These are phyloP conservation scores for Columbina picui DNA, from an alignment of 2,113 vertebrate genomes.

Conservation along the genomic window DNA sequence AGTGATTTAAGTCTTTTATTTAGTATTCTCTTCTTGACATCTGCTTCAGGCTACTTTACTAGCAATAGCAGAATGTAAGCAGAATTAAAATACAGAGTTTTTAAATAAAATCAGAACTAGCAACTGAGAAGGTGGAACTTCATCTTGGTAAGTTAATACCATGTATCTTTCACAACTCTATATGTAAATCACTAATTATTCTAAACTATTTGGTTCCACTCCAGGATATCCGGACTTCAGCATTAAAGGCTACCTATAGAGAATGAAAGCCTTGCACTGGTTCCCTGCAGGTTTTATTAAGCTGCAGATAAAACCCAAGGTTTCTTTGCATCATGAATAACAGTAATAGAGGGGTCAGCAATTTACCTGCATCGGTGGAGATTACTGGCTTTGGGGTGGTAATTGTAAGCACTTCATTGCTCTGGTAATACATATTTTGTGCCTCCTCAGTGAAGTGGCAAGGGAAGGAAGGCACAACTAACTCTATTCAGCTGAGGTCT, in stretches of 20 bases:
- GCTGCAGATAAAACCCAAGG: not conserved
- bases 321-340: slow-evolving; percentile 13
- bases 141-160: slow-evolving; percentile 5
- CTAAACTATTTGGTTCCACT: slow-evolving; percentile 28
- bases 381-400: not conserved
- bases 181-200: slow-evolving; percentile 52
- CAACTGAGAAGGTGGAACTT: not conserved
- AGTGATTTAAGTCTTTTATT: slow-evolving; percentile 78
- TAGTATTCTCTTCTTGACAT: slow-evolving; percentile 63
- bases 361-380: slow-evolving; percentile 20
- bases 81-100: slow-evolving; percentile 66
- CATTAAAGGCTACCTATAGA: slow-evolving; percentile 55
- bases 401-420: not conserved
- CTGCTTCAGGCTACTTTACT: slow-evolving; percentile 70
- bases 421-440: not conserved
- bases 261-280: not conserved
- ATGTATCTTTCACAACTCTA: slow-evolving; percentile 19
- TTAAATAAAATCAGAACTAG: not conserved
- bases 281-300: slow-evolving; percentile 54
- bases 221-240: slow-evolving; percentile 27
- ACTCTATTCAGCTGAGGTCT: not conserved
- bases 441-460: not conserved
- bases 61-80: slow-evolving; percentile 41
- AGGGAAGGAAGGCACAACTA: not conserved
- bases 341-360: slow-evolving; percentile 40